A percentile compares a stretch with the other conserved stretches of the same genome.
Conservation (phyloP, 2,113 vertebrate genomes). For the Herpailurus yagouaroundi region DNA sequence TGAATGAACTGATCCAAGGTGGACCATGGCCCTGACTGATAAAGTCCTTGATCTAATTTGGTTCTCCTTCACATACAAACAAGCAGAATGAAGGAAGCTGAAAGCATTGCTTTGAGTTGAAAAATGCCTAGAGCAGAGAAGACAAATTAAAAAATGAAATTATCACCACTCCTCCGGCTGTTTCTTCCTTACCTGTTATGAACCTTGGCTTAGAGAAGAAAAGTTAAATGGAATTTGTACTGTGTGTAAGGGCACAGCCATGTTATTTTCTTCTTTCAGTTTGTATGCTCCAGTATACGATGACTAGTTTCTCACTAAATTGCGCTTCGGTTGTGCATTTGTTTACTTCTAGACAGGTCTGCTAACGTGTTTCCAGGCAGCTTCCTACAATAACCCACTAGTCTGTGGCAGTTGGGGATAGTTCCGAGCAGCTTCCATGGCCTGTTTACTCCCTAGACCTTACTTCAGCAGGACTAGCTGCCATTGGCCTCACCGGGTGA, state of each 20-base stretch:
- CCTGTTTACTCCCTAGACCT: neutral
- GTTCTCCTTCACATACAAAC: conserved; percentile 32
- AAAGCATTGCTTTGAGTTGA: conserved; percentile 4
- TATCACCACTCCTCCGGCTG: conserved; percentile 32
- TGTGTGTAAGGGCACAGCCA: neutral
- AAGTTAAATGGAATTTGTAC: conserved; percentile 27
- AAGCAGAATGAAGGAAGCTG: conserved; percentile 4
- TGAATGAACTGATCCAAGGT: conserved; percentile 16
- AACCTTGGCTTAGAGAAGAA: conserved; percentile 7
- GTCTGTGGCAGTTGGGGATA: neutral
- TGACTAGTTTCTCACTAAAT: neutral
- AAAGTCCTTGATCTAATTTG: conserved; percentile 27
- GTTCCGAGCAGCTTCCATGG: neutral
- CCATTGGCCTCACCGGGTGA: neutral
- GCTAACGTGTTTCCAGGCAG: neutral
- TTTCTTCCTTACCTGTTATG: conserved; percentile 7
- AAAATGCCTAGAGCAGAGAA: neutral
- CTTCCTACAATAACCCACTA: neutral
- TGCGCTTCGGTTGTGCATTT: neutral
- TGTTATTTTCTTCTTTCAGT: neutral
- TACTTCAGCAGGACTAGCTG: neutral
- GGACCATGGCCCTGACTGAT: conserved; percentile 10
- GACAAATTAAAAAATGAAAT: conserved; percentile 63
- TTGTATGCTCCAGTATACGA: neutral
- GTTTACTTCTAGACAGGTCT: neutral